These are phyloP conservation scores for Eidolon dupreanum DNA, from an alignment of 2,797 vertebrate species.

Conservation along the genomic window DNA sequence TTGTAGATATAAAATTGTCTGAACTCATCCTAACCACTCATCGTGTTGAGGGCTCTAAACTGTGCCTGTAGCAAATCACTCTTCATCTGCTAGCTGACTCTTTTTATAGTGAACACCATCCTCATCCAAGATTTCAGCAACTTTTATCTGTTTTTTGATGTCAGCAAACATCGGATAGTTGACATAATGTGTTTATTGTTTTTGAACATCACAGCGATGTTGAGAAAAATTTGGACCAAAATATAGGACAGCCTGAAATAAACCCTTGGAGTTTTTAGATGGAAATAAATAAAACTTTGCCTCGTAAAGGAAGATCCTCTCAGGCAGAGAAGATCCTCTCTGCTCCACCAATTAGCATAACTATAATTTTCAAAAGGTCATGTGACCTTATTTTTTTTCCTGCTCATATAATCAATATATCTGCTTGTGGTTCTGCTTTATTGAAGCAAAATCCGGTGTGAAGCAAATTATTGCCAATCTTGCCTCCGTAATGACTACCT, in stretches of 20 bases:
- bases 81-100: neutral
- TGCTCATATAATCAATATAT: neutral
- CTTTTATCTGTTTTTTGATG: neutral
- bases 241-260: neutral
- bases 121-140: neutral
- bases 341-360: neutral
- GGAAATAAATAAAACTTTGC: neutral
- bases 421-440: neutral
- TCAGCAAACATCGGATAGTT: neutral
- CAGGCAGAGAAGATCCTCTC: neutral
- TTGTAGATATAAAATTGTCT: neutral
- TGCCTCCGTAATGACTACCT: neutral
- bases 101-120: neutral
- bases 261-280: neutral
- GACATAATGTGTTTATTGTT: neutral
- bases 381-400: neutral
- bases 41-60: neutral
- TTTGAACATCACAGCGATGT: neutral
- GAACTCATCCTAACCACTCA: neutral
- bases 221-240: neutral
- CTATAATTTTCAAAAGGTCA: neutral
- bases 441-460: neutral
- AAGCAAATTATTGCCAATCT: neutral
- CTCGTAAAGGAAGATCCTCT: neutral
- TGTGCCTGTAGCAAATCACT: neutral